phyloP scores from a whole-genome alignment of 2,797 vertebrate genomes.

The Scolopax rusticola region DNA sequence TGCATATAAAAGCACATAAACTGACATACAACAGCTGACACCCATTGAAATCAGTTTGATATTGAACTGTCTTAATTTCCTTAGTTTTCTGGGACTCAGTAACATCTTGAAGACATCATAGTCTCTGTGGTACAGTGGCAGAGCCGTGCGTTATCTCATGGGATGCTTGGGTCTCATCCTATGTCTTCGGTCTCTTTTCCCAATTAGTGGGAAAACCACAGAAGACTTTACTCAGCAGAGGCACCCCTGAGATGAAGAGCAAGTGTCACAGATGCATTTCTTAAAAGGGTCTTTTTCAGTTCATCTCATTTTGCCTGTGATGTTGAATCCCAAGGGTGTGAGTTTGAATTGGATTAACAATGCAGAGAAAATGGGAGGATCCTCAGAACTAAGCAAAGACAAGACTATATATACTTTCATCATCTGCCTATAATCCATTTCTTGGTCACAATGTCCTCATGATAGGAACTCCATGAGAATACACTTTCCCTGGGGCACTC shows the following conservation, averaged over 20 bases:
- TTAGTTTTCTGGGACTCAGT: neutral
- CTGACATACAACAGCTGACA: neutral
- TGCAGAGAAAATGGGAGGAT: neutral
- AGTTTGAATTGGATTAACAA: neutral
- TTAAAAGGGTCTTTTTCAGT: neutral
- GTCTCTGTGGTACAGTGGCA: neutral
- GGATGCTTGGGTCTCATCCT: neutral
- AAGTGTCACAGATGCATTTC: neutral
- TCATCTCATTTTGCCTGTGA: neutral
- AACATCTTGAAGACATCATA: neutral
- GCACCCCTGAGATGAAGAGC: neutral
- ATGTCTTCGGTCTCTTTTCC: neutral
- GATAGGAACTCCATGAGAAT: neutral
- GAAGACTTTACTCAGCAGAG: neutral
- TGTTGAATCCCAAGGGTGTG: neutral
- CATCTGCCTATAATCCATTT: neutral
- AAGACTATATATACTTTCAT: neutral
- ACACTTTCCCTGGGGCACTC: neutral
- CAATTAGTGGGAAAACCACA: neutral
- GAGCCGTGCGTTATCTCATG: neutral
- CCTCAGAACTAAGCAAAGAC: neutral
- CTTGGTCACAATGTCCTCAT: neutral
- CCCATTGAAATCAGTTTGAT: neutral
- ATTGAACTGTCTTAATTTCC: neutral
- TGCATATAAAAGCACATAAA: neutral